Percentiles rank a stretch among this genome's conserved stretches.
phyloP scores from a whole-genome alignment of 1,140 invertebrate species.

The Physella acuta region DNA sequence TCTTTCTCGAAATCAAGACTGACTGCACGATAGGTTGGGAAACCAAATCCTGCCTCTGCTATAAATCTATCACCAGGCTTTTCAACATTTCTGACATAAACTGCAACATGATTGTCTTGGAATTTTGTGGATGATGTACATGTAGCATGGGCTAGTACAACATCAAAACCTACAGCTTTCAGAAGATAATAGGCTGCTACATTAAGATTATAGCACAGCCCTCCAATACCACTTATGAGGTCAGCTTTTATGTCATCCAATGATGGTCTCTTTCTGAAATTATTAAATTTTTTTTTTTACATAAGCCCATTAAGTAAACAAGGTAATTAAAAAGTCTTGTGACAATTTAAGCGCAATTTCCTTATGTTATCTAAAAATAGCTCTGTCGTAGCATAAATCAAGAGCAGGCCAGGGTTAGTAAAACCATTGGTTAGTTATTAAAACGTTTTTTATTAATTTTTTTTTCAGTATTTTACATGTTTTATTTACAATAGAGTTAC shows the following conservation, averaged over 20 bases:
- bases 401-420: too few species aligned
- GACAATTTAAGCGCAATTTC: too few species aligned
- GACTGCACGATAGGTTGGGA: conserved; percentile 31
- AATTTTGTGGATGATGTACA: conserved; percentile 25
- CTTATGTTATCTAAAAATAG: too few species aligned
- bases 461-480: too few species aligned
- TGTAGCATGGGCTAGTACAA: conserved; percentile 23
- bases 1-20: conserved; percentile 33
- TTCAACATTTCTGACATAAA: conserved; percentile 27
- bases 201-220: conserved; percentile 33
- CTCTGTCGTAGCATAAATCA: too few species aligned
- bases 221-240: conserved; percentile 23
- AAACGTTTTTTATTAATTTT: too few species aligned
- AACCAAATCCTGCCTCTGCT: conserved; percentile 26
- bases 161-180: conserved; percentile 25
- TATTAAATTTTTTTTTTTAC: background rate
- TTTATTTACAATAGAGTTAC: too few species aligned
- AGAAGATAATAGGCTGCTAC: conserved; percentile 29
- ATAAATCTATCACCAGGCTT: conserved; percentile 31
- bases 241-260: conserved; percentile 26
- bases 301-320: background rate
- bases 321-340: too few species aligned
- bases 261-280: conserved; percentile 25
- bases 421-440: too few species aligned
- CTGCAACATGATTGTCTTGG: conserved; percentile 33